phyloP scores from a whole-genome alignment of 2,113 vertebrate genomes.

The Hemibagrus wyckioides region DNA sequence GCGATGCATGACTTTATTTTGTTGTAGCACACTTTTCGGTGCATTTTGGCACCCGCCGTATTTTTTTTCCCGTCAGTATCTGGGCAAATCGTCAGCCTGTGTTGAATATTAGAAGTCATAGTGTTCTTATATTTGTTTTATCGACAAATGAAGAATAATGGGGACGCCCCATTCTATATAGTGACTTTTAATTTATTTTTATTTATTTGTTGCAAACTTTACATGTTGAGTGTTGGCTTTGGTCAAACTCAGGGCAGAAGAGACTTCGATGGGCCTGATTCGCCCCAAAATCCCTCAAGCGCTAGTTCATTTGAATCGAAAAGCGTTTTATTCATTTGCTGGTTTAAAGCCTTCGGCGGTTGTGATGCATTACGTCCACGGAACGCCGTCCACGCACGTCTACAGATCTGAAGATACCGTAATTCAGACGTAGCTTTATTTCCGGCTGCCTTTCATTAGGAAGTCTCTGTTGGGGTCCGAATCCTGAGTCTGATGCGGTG shows the following conservation, averaged over 20 bases:
- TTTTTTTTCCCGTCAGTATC: conserved; percentile 45
- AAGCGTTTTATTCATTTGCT: neutral
- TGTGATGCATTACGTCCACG: neutral
- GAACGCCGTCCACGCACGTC: neutral
- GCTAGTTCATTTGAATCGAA: neutral
- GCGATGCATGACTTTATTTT: conserved; percentile 34
- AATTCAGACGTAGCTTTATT: neutral
- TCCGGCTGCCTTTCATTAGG: neutral
- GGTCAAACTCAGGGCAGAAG: conserved; percentile 49
- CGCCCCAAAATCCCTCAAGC: neutral
- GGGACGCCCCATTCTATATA: conserved; percentile 53
- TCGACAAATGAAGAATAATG: conserved; percentile 59
- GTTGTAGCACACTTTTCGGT: conserved; percentile 39
- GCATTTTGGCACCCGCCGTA: conserved; percentile 42
- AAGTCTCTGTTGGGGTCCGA: conserved; percentile 10
- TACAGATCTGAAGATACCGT: neutral
- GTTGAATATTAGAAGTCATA: conserved; percentile 51
- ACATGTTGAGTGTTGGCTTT: conserved; percentile 52
- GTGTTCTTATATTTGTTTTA: conserved; percentile 56
- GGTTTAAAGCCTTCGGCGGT: conserved; percentile 2
- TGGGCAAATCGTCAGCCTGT: conserved; percentile 44
- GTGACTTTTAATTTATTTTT: conserved; percentile 61
- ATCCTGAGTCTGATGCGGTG: neutral
- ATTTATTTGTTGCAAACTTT: conserved; percentile 57
- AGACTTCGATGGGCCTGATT: conserved; percentile 32